Base-by-base conservation (phyloP, 2,888 invertebrate genomes). In the Thysanoteuthis rhombus region DNA sequence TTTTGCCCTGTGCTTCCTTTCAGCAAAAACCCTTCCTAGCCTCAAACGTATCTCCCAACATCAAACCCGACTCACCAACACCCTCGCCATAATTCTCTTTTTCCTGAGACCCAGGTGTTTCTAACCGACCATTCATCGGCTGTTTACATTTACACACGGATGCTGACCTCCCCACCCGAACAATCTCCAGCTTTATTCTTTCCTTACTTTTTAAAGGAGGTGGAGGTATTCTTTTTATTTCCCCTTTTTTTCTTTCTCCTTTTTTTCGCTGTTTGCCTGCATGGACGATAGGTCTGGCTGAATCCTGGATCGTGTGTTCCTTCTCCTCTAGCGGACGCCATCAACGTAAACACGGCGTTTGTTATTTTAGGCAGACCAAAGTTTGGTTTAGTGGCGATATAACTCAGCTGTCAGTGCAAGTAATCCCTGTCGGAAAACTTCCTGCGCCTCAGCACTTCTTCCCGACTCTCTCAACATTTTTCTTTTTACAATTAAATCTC, bases 321-420 rank as follows among this genome's bases (percentile, higher is more conserved):
- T 75, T 75, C 75, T 75, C 75, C 75, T 75, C 75, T 75, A n/a
- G 75, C 75, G 75, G 75, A 75, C 75, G 75, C 75, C 75, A 75
- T 75, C 32, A 75, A 75, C 75, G n/a, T 75, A 75, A 75, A 75
- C 75, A 75, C 75, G 75, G n/a, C 75, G n/a, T 75, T 75, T 75
- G 75, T 75, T 75, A 75, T 75, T 75, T 75, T 75, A 75, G n/a
- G 32, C 75, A 75, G 75, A 75, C 75, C n/a, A 75, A n/a, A 75
- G 75, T 75, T 75, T 75, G 32, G 75, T 75, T 75, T 75, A 10
- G 75, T 75, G 8, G 75, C 75, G 75, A 75, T 75, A n/a, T n/a
- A 75, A 75, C 75, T 75, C 75, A 75, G 75, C 75, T 75, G 75
- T 75, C 75, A 75, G 75, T 75, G 75, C 75, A 75, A 75, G 75